phyloP scores from a whole-genome alignment of 2,113 vertebrate genomes.

The Himantopus leucocephalus region DNA sequence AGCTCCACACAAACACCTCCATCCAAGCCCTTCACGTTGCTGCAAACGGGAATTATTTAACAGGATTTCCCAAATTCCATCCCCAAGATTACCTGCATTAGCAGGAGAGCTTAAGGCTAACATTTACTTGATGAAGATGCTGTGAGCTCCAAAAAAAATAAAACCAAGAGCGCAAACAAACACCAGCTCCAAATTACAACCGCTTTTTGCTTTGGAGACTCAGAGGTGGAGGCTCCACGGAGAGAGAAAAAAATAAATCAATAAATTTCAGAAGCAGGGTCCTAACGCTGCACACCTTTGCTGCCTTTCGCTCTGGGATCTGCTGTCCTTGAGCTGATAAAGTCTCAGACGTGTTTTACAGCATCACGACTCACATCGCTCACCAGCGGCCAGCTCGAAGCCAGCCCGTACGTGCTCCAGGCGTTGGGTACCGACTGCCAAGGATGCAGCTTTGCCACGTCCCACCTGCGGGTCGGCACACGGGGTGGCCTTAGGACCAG shows the following conservation, averaged over 20 bases:
- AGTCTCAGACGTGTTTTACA: background rate
- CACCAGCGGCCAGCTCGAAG: background rate
- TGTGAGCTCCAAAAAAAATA: background rate
- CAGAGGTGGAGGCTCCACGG: background rate
- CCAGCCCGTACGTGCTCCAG: accelerated
- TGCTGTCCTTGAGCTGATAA: accelerated
- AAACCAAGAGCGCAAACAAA: background rate
- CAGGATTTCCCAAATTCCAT: background rate
- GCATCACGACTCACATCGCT: accelerated
- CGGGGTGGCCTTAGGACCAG: background rate
- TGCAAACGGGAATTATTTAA: background rate
- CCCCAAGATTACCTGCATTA: background rate
- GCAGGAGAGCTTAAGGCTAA: background rate
- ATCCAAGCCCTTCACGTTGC: background rate
- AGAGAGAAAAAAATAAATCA: background rate
- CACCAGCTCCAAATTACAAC: background rate
- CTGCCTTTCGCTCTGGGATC: background rate
- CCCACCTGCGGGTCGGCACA: background rate
- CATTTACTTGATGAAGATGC: background rate
- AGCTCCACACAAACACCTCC: background rate
- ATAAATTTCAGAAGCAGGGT: background rate
- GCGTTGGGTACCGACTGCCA: accelerated
- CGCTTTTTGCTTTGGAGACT: background rate
- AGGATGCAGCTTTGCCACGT: background rate
- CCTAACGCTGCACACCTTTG: background rate